Percentiles rank a stretch among this genome's conserved stretches.
Conservation (phyloP, 2,113 vertebrate genomes). For the Ciconia boyciana region DNA sequence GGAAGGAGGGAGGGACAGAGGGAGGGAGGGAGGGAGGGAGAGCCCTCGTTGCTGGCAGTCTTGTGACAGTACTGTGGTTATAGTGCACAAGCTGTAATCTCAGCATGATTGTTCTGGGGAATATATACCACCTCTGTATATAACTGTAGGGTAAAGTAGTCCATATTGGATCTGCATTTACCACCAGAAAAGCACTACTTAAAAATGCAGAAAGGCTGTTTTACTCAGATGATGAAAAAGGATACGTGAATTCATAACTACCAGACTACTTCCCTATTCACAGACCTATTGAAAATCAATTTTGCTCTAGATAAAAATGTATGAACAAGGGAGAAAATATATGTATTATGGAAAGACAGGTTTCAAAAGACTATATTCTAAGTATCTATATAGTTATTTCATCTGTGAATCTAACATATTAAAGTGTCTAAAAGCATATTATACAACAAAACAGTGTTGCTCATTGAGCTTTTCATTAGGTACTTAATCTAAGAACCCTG, state of each 20-base stretch:
- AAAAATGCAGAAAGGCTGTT: background rate
- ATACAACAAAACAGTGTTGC: background rate
- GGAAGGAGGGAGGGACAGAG: background rate
- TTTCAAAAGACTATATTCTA: background rate
- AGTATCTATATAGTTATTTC: background rate
- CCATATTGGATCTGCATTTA: background rate
- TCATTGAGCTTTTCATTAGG: background rate
- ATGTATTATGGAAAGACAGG: accelerated
- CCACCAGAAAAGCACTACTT: background rate
- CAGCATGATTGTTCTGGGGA: background rate
- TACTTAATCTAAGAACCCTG: background rate
- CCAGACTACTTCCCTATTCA: background rate
- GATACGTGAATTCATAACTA: background rate
- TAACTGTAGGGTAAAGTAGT: background rate
- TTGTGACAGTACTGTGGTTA: background rate
- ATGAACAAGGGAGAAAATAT: background rate
- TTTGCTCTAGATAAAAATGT: background rate
- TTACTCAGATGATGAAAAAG: background rate
- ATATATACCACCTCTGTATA: background rate
- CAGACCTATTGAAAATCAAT: background rate
- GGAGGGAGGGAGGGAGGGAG: background rate
- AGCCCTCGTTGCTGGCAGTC: background rate
- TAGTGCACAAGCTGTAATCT: background rate
- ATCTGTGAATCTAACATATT: background rate
- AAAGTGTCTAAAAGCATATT: background rate